Conservation (phyloP, 30 jellyfish, hydroid and myxozoan species). For the Chrysaora quinquecirrha region DNA sequence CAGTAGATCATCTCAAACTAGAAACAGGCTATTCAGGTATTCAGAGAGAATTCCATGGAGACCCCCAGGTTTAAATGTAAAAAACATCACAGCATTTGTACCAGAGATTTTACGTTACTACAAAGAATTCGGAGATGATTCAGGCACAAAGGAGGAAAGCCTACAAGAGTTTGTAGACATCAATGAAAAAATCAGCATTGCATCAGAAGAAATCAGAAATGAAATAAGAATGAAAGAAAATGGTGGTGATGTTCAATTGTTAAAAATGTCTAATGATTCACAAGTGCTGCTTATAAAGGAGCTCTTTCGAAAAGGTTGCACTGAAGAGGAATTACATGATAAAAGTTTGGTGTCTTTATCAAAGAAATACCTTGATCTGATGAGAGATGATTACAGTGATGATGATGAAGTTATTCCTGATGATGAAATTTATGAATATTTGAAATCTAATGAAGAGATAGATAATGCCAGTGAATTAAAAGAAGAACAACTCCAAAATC, state of each 20-base stretch:
- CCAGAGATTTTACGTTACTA: constrained; percentile 48
- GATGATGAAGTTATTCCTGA: constrained; percentile 60
- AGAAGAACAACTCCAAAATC: not conserved
- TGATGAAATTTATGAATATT: constrained; percentile 24
- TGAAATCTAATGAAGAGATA: constrained; percentile 11
- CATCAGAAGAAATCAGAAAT: constrained; percentile 26
- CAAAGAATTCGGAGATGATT: constrained; percentile 20
- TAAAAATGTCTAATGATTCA: constrained; percentile 1
- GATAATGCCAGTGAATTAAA: not conserved
- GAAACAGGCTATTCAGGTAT: constrained; percentile 7
- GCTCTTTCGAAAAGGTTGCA: constrained; percentile 52
- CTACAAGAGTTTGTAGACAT: not conserved
- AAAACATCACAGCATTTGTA: constrained; percentile 11
- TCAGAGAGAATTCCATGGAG: constrained; percentile 60
- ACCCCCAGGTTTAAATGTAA: constrained; percentile 27
- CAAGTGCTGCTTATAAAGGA: constrained; percentile 11
- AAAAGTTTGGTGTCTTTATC: constrained; percentile 24
- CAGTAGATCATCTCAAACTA: not conserved
- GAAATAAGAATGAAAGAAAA: not conserved
- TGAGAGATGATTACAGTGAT: constrained; percentile 5
- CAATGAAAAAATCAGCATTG: not conserved
- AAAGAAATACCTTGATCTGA: constrained; percentile 47
- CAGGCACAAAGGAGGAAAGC: constrained; percentile 11
- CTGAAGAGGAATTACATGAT: constrained; percentile 25
- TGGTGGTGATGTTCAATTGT: too few species aligned